Evolutionary conservation across 2,888 invertebrate species (phyloP), one percentile per base, ranked within the genome.

Genomic region (Trisateles emortualis): DNA sequence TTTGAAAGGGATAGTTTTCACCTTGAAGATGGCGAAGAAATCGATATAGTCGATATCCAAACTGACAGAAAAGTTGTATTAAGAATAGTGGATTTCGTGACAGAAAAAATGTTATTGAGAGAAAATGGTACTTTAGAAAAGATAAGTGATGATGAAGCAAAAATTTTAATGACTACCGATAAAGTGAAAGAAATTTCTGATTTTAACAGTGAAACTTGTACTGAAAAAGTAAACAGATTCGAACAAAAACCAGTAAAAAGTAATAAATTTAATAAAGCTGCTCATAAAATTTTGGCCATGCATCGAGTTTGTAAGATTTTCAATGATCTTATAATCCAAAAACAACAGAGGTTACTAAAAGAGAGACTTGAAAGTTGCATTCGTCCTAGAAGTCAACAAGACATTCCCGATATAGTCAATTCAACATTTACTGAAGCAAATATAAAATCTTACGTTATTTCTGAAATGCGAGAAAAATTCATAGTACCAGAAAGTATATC

Each of bases 71-170:
- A 93, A 78, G 90, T 93, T 10, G 88, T 94, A 8, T 69, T 93
- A 39, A 84, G 93, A 54, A 92, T 94, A 57, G 93, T 94, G 1
- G 94, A 94, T 62, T 94, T 94, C 66, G 92, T 93, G 0, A 93
- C 93, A 9, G 94, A 94, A 76, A 94, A 94, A 77, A 94, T 94
- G 94, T 60, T 93, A 30, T 70, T 94, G 9, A 90, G 86, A 61
- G 93, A 94, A 76, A 93, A 94, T 66, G 94, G 93, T 6, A 78
- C 80, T 13, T 80, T 92, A 33, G 91, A 92, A 74, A 92, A 90
- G 76, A 88, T 93, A 58, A 87, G 83, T 51, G 88, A 90, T 16
- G 87, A 88, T 50, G 90, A 92, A 73, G 93, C 90, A 19, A 87
- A 87, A 54, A 52, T 79, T 40, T 75, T 92, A 54, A 87, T 91